Percentiles rank a stretch among this genome's conserved stretches.
Conservation (phyloP, 2,797 vertebrate species). For the Muscicapa comitata region DNA sequence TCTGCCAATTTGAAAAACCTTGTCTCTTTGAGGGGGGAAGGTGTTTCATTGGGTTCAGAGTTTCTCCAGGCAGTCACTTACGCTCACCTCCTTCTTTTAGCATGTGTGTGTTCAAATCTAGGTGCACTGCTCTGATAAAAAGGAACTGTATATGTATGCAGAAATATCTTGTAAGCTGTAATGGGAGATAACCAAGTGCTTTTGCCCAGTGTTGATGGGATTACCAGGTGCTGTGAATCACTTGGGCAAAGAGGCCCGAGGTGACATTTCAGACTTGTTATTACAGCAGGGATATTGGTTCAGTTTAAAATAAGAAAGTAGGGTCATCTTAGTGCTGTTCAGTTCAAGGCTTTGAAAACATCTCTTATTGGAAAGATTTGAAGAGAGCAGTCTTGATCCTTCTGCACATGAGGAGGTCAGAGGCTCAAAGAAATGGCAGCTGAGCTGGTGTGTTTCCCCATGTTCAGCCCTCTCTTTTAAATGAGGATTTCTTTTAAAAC, state of each 20-base stretch:
- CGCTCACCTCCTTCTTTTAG: not conserved
- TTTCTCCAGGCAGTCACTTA: not conserved
- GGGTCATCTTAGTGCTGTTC: not conserved
- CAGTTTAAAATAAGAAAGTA: not conserved
- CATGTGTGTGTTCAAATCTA: not conserved
- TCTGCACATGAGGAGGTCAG: not conserved
- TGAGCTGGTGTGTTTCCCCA: not conserved
- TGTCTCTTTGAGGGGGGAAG: not conserved
- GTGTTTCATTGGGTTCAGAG: not conserved
- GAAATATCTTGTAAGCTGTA: not conserved
- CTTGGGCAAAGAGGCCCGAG: not conserved
- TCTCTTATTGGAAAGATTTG: conserved; percentile 5
- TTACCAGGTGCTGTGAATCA: conserved; percentile 14
- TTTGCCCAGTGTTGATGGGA: not conserved
- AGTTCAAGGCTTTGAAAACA: conserved; percentile 26
- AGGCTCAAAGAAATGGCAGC: not conserved
- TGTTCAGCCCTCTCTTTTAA: not conserved
- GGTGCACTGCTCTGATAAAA: not conserved
- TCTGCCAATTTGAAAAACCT: not conserved
- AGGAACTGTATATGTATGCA: not conserved
- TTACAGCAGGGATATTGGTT: conserved; percentile 22
- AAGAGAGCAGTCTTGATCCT: not conserved
- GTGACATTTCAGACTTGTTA: not conserved
- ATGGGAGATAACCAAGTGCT: not conserved
- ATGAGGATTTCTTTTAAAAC: not conserved